A percentile compares a stretch with the other conserved stretches of the same genome.
Conservation (phyloP, 2,888 invertebrate genomes). For the Drosophila pseudotalamancana region DNA sequence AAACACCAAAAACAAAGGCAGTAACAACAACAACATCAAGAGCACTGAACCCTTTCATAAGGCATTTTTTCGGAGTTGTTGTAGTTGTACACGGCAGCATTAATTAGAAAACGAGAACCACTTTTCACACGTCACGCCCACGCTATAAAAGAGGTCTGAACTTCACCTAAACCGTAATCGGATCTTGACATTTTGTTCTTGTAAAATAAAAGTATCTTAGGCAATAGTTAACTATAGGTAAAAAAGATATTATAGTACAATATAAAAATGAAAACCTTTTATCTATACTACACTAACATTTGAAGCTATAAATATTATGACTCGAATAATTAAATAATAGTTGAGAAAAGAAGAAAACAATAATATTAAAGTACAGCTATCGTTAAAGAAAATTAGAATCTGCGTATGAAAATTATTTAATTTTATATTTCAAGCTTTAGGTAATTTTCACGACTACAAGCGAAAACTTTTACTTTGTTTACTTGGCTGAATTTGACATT, state of each 20-base stretch:
- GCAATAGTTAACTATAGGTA: no score
- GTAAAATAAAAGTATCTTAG: neutral
- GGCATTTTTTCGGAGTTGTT: slow-evolving; percentile 2
- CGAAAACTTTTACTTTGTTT: slow-evolving; percentile 4
- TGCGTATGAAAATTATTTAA: no score
- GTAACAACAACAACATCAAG: slow-evolving; percentile 14
- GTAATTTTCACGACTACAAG: neutral
- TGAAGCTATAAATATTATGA: no score
- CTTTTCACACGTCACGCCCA: slow-evolving; percentile 43
- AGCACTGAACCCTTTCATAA: slow-evolving; percentile 24
- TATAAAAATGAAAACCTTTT: no score
- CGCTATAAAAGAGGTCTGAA: slow-evolving; percentile 11
- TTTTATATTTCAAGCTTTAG: neutral
- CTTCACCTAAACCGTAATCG: neutral
- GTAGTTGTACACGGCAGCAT: slow-evolving; percentile 31
- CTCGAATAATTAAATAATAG: no score
- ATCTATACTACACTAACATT: no score
- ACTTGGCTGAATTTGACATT: slow-evolving; percentile 56
- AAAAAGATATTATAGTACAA: no score
- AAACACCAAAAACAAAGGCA: slow-evolving; percentile 34
- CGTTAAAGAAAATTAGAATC: no score
- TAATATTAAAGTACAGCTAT: no score
- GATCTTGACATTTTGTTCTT: neutral
- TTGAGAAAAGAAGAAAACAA: no score
- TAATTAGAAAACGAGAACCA: slow-evolving; percentile 34